Percentiles rank a stretch among this genome's conserved stretches.
These are phyloP conservation scores for Ophion costatus DNA, from an alignment of 2,888 invertebrate species.

Conservation along the genomic window DNA sequence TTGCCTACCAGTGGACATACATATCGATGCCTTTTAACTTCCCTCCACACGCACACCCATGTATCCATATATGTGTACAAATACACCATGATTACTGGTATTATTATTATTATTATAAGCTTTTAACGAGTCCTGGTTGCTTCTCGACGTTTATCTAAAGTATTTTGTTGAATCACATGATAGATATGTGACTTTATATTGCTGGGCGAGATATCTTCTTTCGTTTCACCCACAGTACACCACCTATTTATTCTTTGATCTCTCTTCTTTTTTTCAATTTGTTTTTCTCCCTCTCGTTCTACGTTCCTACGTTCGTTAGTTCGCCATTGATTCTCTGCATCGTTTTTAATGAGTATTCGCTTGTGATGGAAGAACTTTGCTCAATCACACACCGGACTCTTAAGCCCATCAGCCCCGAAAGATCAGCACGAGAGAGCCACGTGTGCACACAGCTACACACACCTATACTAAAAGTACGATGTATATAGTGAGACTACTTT, in stretches of 20 bases:
- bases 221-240: constrained; percentile 13
- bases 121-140: constrained; percentile 35
- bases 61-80: background rate
- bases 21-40: background rate
- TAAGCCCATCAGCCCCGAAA: constrained; percentile 49
- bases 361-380: constrained; percentile 58
- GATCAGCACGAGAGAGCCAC: constrained; percentile 8
- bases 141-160: constrained; percentile 47
- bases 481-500: constrained; percentile 37
- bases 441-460: no score
- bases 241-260: constrained; percentile 15
- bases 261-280: background rate
- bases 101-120: constrained; percentile 31
- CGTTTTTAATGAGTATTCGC: constrained; percentile 62
- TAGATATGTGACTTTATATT: constrained; percentile 42
- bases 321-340: constrained; percentile 55
- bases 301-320: constrained; percentile 43
- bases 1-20: constrained; percentile 17
- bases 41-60: background rate
- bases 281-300: background rate
- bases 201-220: constrained; percentile 39
- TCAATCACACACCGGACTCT: constrained; percentile 53
- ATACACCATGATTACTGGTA: background rate
- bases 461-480: background rate
- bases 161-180: constrained; percentile 52